A percentile compares a stretch with the other conserved stretches of the same genome.
Evolutionary conservation across 2,113 vertebrate species (phyloP).

Genomic region (Apodemus speciosus): DNA sequence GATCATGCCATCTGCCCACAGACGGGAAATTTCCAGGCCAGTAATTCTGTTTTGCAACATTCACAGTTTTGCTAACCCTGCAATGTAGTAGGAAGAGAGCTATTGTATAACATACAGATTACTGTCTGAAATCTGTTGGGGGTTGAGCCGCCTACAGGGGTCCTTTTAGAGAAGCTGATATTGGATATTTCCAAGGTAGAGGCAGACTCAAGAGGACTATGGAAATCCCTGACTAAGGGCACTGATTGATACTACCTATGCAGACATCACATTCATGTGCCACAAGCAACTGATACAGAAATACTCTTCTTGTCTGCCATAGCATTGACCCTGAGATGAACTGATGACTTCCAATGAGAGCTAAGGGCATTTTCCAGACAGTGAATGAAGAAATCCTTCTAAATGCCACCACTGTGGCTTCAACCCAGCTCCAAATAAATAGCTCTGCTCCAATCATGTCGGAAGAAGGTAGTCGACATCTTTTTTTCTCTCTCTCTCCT

Average conservation of each 20-base stretch:
- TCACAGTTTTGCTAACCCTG: slow-evolving; percentile 49
- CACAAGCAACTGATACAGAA: background rate
- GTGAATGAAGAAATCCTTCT: background rate
- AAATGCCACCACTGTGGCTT: background rate
- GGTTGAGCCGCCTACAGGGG: background rate
- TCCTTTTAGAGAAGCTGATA: background rate
- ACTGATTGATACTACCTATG: background rate
- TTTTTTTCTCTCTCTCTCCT: slow-evolving; percentile 8
- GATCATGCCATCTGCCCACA: slow-evolving; percentile 74
- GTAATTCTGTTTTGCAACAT: slow-evolving; percentile 65
- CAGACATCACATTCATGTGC: background rate
- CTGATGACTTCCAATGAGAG: background rate
- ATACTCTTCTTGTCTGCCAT: background rate
- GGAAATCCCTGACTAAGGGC: background rate
- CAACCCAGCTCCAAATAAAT: slow-evolving; percentile 57
- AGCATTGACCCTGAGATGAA: background rate
- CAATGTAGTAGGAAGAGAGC: background rate
- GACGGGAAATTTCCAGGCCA: slow-evolving; percentile 75
- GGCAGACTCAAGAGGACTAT: background rate
- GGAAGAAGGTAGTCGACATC: slow-evolving; percentile 56
- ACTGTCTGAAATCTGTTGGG: slow-evolving; percentile 23
- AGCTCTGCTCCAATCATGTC: slow-evolving; percentile 52
- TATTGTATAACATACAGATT: background rate
- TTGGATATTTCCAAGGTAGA: background rate
- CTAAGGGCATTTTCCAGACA: background rate